Conservation (phyloP, 2,797 vertebrate genomes). For the Melanotaenia trifasciata region DNA sequence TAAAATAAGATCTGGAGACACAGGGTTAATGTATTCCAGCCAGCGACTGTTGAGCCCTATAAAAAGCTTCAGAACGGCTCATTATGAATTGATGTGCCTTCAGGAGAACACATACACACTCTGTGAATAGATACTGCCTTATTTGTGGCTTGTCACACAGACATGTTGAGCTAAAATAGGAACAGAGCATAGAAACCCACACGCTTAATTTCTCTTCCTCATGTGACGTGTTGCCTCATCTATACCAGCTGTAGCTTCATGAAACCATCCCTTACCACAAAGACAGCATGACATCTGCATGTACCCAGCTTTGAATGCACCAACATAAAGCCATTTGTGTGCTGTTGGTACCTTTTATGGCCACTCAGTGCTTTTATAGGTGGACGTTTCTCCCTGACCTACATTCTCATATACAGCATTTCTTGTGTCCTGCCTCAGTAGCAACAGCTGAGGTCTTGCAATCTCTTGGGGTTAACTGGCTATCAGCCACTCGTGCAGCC, state of each 20-base stretch:
- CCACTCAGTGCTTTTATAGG: neutral
- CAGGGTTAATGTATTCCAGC: slow-evolving; percentile 40
- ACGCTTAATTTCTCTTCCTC: slow-evolving; percentile 35
- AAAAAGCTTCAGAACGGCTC: slow-evolving; percentile 47
- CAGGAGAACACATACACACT: slow-evolving; percentile 17
- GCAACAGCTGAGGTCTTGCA: slow-evolving; percentile 15
- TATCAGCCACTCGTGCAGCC: slow-evolving; percentile 32
- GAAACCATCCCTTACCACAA: slow-evolving; percentile 4
- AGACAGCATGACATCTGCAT: slow-evolving; percentile 54
- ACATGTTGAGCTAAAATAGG: slow-evolving; percentile 25
- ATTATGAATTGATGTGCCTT: slow-evolving; percentile 55
- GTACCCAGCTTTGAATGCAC: slow-evolving; percentile 10
- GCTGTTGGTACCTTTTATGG: slow-evolving; percentile 17
- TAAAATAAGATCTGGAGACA: slow-evolving; percentile 32
- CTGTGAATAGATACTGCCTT: slow-evolving; percentile 12
- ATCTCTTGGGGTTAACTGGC: slow-evolving; percentile 35
- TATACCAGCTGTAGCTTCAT: slow-evolving; percentile 21
- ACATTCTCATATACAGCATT: slow-evolving; percentile 48
- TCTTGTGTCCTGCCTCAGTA: slow-evolving; percentile 22
- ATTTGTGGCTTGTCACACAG: slow-evolving; percentile 27
- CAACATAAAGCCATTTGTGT: slow-evolving; percentile 16
- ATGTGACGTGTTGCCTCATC: slow-evolving; percentile 17
- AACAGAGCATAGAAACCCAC: slow-evolving; percentile 29
- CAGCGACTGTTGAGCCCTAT: slow-evolving; percentile 27
- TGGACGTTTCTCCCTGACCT: slow-evolving; percentile 50